These are phyloP conservation scores for Dromaius novaehollandiae DNA, from an alignment of 2,113 vertebrate species.

Conservation along the genomic window DNA sequence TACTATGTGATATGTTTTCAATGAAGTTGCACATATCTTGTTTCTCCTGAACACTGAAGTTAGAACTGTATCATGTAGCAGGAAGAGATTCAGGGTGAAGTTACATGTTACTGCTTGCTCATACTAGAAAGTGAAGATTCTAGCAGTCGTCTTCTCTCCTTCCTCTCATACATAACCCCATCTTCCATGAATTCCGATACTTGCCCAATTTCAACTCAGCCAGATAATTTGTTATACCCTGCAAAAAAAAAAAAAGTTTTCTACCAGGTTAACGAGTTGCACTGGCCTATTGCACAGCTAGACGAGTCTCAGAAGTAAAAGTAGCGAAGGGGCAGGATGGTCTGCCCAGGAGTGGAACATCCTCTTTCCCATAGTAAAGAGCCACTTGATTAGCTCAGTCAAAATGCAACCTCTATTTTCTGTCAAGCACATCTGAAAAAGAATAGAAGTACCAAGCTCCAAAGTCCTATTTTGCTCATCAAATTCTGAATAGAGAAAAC, in stretches of 20 bases:
- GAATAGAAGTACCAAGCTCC: neutral
- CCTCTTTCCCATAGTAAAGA: neutral
- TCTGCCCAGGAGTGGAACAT: neutral
- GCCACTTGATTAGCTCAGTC: neutral
- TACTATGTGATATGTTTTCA: neutral
- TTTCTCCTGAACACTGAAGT: neutral
- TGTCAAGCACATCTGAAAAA: neutral
- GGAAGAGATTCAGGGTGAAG: neutral
- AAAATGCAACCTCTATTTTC: neutral
- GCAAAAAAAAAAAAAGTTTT: neutral
- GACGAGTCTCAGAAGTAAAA: neutral
- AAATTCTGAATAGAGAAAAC: neutral
- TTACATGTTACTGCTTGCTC: neutral
- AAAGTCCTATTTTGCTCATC: neutral
- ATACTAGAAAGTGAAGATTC: neutral
- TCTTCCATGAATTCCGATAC: neutral
- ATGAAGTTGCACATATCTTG: neutral
- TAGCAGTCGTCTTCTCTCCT: neutral
- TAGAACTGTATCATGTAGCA: neutral
- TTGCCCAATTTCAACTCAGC: neutral
- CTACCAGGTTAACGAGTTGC: neutral
- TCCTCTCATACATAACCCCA: neutral
- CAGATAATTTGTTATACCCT: neutral
- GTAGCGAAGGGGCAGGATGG: neutral
- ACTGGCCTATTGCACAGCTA: neutral